Base-by-base conservation (phyloP, 1,140 invertebrate species). In the Harpegnathos saltator region DNA sequence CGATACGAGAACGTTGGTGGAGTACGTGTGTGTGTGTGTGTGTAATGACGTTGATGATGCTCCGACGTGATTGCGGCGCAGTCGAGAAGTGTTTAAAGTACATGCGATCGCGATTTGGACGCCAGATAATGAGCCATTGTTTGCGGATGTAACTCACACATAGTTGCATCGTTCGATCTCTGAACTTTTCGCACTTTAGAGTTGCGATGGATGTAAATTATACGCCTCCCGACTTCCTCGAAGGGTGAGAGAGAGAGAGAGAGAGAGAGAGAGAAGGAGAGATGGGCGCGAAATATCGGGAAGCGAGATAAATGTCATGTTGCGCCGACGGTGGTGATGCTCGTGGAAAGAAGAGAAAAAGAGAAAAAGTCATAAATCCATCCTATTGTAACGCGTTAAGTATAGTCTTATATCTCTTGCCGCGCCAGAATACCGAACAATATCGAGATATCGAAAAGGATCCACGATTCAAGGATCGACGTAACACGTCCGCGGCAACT, bases 1-100 rank as follows among this genome's bases (percentile, higher is more conserved):
- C 54, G 50, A 78, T 78, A 78, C 22, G 63, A 26, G 65, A 54
- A 29, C 17, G n/a, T n/a, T n/a, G 17, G 17, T 7, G 29, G 52
- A 59, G 52, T 33, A 52, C 54, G 48, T 44, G 38, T 11, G 38
- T 11, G 38, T 44, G 38, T 9, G 38, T 52, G n/a, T 80, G 52
- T 80, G 54, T 80, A 80, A 80, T 80, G 75, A 80, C 33, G 75
- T 58, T 80, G 75, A 80, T 80, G 75, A 80, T 80, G 68, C 75
- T 56, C 33, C 65, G 65, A 24, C 52, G 58, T 80, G 54, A 80
- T 80, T 80, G 75, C 33, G 75, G 52, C 50, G 33, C 26, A 44
- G 61, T 54, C 33, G 65, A 71, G 54, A 69, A 80, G 75, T 80
- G 52, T 80, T 80, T 80, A 80, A 80, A 56, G 52, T 80, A 71